These are phyloP conservation scores for Hirundo rustica DNA, from an alignment of 2,797 vertebrate species.

Conservation along the genomic window DNA sequence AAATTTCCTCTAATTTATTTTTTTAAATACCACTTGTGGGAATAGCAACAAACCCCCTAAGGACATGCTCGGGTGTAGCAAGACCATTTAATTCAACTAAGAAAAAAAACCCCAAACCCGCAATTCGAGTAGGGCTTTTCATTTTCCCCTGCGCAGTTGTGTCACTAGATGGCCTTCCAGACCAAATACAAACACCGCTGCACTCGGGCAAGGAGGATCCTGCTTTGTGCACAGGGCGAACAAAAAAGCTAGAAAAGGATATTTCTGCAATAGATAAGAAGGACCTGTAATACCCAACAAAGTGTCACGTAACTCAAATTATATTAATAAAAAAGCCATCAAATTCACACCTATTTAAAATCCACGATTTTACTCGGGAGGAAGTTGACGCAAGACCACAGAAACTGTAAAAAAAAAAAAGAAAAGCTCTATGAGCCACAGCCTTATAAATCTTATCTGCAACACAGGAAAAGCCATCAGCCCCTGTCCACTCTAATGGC, in stretches of 20 bases:
- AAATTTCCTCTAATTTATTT: neutral
- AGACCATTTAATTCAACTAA: neutral
- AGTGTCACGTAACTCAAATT: neutral
- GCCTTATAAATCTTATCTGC: neutral
- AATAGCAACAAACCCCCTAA: neutral
- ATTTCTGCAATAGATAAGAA: neutral
- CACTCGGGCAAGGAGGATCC: neutral
- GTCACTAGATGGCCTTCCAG: conserved; percentile 68
- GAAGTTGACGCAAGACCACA: neutral
- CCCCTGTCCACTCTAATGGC: neutral
- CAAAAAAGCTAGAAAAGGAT: neutral
- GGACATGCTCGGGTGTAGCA: neutral
- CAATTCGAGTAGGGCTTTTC: neutral
- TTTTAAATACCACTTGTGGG: neutral
- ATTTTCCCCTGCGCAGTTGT: conserved; percentile 14
- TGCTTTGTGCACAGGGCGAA: neutral
- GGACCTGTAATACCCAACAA: neutral
- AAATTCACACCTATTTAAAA: neutral
- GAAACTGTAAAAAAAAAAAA: neutral
- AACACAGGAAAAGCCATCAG: neutral
- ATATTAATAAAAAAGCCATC: neutral
- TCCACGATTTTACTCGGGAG: neutral
- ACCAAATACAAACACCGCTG: neutral
- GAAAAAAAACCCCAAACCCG: neutral
- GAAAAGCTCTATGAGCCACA: neutral